Evolutionary conservation across 2,113 vertebrate species (phyloP).

Genomic region (Strix aluco): DNA sequence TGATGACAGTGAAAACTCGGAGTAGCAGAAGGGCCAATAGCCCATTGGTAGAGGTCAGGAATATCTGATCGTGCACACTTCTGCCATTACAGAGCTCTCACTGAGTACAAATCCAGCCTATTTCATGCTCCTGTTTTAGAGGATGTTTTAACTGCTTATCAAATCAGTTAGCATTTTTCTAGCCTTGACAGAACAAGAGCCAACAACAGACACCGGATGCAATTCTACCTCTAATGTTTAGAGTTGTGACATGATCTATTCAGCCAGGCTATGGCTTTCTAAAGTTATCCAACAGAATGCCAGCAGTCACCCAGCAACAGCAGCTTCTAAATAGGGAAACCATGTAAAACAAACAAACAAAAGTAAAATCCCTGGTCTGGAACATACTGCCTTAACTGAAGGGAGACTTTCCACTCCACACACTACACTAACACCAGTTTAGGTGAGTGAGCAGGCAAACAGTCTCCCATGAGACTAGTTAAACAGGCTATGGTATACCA

Average conservation of each 20-base stretch:
- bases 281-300: not conserved
- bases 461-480: not conserved
- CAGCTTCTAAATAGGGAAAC: slow-evolving; percentile 21
- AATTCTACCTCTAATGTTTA: not conserved
- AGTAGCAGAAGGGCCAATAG: slow-evolving; percentile 1
- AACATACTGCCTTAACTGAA: slow-evolving; percentile 29
- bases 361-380: not conserved
- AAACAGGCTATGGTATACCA: not conserved
- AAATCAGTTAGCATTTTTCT: not conserved
- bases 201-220: not conserved
- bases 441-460: slow-evolving; percentile 14
- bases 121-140: not conserved
- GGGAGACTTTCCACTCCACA: not conserved
- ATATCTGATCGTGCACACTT: not conserved
- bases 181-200: slow-evolving; percentile 8
- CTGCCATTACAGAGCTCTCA: slow-evolving; percentile 18
- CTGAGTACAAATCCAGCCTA: not conserved
- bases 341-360: not conserved
- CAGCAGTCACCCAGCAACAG: slow-evolving; percentile 31
- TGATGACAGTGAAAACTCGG: not conserved
- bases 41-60: not conserved
- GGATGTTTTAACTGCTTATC: not conserved
- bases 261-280: not conserved
- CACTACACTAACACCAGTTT: not conserved
- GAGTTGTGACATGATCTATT: slow-evolving; percentile 3